Evolutionary conservation across 2,797 vertebrate species (phyloP).

Genomic region (Kryptolebias ocellatus): DNA sequence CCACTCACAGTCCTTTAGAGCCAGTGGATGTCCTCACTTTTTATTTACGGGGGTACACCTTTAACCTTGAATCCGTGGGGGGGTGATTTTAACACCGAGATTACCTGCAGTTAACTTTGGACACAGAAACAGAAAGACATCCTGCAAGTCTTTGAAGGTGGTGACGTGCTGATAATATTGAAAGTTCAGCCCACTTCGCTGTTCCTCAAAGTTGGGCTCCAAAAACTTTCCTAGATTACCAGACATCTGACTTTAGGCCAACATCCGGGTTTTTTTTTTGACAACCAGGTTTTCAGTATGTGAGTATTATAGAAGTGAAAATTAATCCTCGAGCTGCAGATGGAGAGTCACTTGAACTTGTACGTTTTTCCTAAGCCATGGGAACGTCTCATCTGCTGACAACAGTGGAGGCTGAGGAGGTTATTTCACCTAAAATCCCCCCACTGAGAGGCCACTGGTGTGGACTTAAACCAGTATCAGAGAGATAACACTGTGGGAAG

Average conservation of each 20-base stretch:
- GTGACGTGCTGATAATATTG: constrained; percentile 17
- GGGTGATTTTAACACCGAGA: background rate
- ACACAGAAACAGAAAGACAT: constrained; percentile 11
- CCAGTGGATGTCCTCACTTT: background rate
- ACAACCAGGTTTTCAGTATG: background rate
- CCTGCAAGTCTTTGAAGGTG: background rate
- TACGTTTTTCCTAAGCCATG: background rate
- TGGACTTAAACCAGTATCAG: background rate
- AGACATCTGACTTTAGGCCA: constrained; percentile 28
- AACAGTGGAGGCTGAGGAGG: background rate
- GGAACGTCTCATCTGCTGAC: background rate
- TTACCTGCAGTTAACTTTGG: background rate
- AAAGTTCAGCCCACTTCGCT: constrained; percentile 52
- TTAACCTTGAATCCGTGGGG: background rate
- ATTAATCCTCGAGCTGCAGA: background rate
- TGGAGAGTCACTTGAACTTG: background rate
- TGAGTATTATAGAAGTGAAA: constrained; percentile 65
- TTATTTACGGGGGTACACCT: background rate
- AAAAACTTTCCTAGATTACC: constrained; percentile 79
- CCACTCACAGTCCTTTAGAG: too few species aligned
- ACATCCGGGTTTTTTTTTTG: constrained; percentile 59
- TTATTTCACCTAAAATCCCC: background rate
- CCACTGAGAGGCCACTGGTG: background rate
- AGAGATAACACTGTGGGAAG: background rate
- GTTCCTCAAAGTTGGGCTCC: constrained; percentile 67